These are phyloP conservation scores for Dasyornis broadbenti DNA, from an alignment of 2,113 vertebrate genomes.

Conservation along the genomic window DNA sequence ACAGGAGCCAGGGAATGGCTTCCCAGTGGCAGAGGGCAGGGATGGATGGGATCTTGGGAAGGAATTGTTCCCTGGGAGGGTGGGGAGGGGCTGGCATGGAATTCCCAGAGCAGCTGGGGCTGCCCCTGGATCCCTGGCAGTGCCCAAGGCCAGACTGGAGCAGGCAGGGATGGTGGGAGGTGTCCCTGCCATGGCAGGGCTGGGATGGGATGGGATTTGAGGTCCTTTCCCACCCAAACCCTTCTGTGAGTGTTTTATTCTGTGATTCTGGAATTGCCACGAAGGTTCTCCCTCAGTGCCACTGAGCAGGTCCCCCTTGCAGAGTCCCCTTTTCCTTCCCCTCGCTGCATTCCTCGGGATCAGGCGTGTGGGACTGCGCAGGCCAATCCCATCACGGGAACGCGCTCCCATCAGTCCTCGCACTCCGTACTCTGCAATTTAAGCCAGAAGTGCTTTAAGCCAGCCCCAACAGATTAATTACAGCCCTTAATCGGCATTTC, in stretches of 20 bases:
- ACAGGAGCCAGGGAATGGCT: background rate
- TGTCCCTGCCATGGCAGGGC: background rate
- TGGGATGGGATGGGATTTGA: rapidly evolving
- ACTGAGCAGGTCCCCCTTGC: background rate
- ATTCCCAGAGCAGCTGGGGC: background rate
- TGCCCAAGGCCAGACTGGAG: background rate
- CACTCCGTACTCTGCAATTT: background rate
- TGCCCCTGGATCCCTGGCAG: background rate
- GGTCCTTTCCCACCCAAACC: background rate
- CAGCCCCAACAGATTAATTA: background rate
- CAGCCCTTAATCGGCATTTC: background rate
- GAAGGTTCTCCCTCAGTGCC: background rate
- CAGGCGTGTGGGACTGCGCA: background rate
- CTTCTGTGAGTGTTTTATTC: background rate
- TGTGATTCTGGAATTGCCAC: background rate
- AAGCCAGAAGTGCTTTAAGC: background rate
- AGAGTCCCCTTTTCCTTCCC: background rate
- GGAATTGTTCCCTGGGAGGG: background rate
- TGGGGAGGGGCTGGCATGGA: background rate
- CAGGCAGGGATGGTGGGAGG: background rate
- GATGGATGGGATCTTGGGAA: background rate
- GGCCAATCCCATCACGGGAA: background rate
- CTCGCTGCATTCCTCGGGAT: background rate
- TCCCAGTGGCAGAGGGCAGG: background rate
- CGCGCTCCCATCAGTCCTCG: background rate